Percentiles rank a stretch among this genome's conserved stretches.
Conservation (phyloP, 2,113 vertebrate genomes). For the Nycticorax nycticorax region DNA sequence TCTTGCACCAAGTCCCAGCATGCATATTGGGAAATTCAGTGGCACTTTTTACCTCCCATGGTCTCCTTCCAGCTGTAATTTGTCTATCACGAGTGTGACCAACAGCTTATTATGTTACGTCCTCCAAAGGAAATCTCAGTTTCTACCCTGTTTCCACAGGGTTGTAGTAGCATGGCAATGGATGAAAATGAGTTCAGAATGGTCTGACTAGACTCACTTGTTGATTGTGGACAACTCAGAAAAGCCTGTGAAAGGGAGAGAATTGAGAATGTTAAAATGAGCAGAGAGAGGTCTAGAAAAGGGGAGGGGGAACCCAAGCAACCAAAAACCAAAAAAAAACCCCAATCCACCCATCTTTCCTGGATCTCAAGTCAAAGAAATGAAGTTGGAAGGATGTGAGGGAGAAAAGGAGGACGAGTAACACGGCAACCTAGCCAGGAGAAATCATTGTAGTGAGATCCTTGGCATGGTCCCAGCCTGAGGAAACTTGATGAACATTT, state of each 20-base stretch:
- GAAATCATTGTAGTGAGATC: not conserved
- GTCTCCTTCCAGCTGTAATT: not conserved
- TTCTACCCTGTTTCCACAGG: not conserved
- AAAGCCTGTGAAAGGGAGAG: not conserved
- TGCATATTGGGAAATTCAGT: not conserved
- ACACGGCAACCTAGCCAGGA: not conserved
- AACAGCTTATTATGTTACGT: accelerated
- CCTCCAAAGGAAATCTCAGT: not conserved
- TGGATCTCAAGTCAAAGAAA: not conserved
- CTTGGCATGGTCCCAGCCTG: slow-evolving; percentile 1
- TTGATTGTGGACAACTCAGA: not conserved
- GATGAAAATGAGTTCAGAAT: not conserved
- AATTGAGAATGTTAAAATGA: not conserved
- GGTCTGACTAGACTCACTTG: not conserved
- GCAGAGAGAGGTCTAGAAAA: not conserved
- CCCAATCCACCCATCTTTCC: not conserved
- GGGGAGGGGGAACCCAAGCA: accelerated
- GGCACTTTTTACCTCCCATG: not conserved
- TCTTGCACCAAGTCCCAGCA: not conserved
- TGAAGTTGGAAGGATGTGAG: not conserved
- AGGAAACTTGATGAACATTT: slow-evolving; percentile 16
- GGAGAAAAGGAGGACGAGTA: not conserved
- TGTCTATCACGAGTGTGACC: not conserved
- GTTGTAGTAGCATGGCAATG: not conserved
- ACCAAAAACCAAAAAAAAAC: not conserved